Percentiles rank a stretch among this genome's conserved stretches.
These are phyloP conservation scores for Xestia xanthographa DNA, from an alignment of 2,888 invertebrate species.

Conservation along the genomic window DNA sequence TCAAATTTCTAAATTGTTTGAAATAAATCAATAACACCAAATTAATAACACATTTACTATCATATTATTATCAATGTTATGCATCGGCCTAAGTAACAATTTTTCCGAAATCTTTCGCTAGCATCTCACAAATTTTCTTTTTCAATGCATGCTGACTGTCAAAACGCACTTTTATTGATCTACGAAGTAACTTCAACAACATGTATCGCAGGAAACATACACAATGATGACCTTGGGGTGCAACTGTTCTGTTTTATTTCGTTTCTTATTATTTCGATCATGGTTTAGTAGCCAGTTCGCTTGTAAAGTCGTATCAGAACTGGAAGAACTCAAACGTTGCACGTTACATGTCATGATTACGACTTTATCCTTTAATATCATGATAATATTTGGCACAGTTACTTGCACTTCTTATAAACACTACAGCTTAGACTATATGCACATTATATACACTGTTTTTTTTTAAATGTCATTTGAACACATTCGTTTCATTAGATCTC, in stretches of 20 bases:
- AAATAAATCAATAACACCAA: constrained; percentile 33
- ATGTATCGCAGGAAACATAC: constrained; percentile 15
- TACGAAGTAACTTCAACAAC: constrained; percentile 5
- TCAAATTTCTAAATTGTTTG: constrained; percentile 23
- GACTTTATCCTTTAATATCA: constrained; percentile 5
- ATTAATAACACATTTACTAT: constrained; percentile 37
- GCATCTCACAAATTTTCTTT: constrained; percentile 19
- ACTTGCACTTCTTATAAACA: constrained; percentile 50
- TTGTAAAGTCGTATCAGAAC: constrained; percentile 25
- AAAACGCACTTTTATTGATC: constrained; percentile 30
- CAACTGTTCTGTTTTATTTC: constrained; percentile 24
- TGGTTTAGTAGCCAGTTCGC: constrained; percentile 6
- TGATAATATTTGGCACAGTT: constrained; percentile 40
- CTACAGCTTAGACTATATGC: constrained; percentile 51
- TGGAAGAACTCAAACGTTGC: constrained; percentile 33
- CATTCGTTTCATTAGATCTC: constrained; percentile 19
- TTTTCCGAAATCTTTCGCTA: constrained; percentile 26
- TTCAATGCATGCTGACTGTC: constrained; percentile 63
- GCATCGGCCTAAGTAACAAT: constrained; percentile 63
- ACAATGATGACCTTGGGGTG: constrained; percentile 22
- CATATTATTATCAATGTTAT: constrained; percentile 48
- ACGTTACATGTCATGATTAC: constrained; percentile 36
- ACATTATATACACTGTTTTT: constrained; percentile 44
- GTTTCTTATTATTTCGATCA: not conserved
- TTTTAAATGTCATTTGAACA: constrained; percentile 31